Conservation (phyloP, 2,888 invertebrate genomes). For the Thelaira solivaga region DNA sequence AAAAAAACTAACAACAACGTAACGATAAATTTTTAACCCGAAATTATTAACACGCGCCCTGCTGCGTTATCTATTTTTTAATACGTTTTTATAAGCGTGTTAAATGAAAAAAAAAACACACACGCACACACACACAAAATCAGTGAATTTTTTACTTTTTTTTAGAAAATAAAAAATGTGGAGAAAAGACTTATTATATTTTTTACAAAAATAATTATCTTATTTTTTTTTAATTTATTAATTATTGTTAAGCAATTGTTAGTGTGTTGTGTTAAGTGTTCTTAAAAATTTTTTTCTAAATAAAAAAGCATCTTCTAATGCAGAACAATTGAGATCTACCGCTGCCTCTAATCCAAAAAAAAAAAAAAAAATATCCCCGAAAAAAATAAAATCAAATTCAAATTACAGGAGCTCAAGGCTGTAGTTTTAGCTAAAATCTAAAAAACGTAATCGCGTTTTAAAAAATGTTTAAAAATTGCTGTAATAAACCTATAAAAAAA, state of each 20-base stretch:
- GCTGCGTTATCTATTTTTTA: neutral
- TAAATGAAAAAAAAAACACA: constrained; percentile 18
- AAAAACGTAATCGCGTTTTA: too few species aligned
- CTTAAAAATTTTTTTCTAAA: neutral
- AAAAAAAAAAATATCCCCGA: too few species aligned
- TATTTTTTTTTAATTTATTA: constrained; percentile 38
- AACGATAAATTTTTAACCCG: neutral
- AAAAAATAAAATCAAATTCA: too few species aligned
- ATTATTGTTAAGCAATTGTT: constrained; percentile 51
- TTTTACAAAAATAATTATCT: constrained; percentile 7
- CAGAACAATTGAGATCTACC: neutral
- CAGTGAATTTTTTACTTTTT: constrained; percentile 27
- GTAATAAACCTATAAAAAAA: too few species aligned
- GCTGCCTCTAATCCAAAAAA: too few species aligned
- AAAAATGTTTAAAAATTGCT: too few species aligned
- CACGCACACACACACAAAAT: constrained; percentile 35
- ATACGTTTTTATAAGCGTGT: constrained; percentile 10
- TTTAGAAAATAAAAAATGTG: constrained; percentile 27
- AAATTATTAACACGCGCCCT: neutral
- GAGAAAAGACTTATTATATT: constrained; percentile 58
- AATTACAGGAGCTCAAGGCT: too few species aligned
- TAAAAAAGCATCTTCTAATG: neutral
- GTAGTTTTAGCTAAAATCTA: too few species aligned
- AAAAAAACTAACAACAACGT: too few species aligned
- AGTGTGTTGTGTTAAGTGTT: constrained; percentile 41